These are phyloP conservation scores for Orestias chungarensis DNA, from an alignment of 2,797 vertebrate species.

Conservation along the genomic window DNA sequence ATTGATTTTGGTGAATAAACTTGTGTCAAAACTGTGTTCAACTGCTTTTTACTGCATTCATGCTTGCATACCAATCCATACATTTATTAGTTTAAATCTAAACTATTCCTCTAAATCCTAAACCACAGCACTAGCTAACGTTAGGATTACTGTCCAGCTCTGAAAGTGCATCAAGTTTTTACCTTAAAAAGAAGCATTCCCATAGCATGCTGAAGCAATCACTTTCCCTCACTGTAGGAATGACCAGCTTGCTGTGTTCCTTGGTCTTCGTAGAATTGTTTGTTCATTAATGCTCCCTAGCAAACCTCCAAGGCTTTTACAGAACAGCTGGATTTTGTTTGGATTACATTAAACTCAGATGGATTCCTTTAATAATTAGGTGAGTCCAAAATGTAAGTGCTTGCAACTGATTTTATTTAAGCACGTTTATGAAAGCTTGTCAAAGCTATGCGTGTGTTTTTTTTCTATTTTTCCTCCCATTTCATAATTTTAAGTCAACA, in stretches of 20 bases:
- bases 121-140: not conserved
- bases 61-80: no score
- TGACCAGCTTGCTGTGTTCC: not conserved
- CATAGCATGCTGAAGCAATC: not conserved
- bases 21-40: not conserved
- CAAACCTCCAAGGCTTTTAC: not conserved
- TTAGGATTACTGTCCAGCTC: not conserved
- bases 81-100: not conserved
- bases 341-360: not conserved
- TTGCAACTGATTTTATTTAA: no score
- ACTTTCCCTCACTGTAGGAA: not conserved
- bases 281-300: not conserved
- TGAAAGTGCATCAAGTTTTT: not conserved
- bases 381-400: no score
- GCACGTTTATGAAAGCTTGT: not conserved
- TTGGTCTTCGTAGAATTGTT: not conserved
- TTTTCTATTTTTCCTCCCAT: not conserved
- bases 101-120: not conserved
- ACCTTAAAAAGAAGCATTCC: not conserved
- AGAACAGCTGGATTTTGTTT: not conserved
- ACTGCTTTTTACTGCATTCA: not conserved
- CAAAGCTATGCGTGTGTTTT: not conserved
- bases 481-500: not conserved
- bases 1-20: not conserved
- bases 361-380: not conserved